These are phyloP conservation scores for Alethe diademata DNA, from an alignment of 2,113 vertebrate species.

Conservation along the genomic window DNA sequence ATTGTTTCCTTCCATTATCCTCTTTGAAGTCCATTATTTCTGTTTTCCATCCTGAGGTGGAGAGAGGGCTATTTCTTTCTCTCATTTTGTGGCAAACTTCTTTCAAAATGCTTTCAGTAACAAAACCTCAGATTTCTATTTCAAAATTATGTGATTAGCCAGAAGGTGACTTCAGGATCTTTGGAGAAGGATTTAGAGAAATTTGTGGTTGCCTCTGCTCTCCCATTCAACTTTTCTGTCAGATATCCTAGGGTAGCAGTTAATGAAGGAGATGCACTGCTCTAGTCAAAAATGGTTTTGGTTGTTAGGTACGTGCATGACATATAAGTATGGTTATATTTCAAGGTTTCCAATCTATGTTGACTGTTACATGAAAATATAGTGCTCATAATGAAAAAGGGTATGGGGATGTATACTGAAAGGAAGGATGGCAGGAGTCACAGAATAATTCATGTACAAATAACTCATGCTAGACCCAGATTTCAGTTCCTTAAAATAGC, in stretches of 20 bases:
- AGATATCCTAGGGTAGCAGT: not conserved
- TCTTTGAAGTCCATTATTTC: not conserved
- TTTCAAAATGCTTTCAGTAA: not conserved
- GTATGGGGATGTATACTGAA: not conserved
- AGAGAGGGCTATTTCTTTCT: not conserved
- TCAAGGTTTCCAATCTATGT: not conserved
- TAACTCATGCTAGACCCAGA: not conserved
- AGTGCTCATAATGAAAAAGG: not conserved
- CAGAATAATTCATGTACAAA: not conserved
- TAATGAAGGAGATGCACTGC: not conserved
- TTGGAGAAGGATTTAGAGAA: not conserved
- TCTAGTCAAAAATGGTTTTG: not conserved
- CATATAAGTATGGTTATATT: not conserved
- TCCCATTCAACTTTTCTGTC: not conserved
- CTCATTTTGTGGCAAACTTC: not conserved
- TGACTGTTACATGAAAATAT: not conserved
- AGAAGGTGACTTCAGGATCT: not conserved
- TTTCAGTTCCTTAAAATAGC: not conserved
- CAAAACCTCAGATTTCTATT: not conserved
- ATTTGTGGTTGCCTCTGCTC: not conserved
- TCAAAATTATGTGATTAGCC: not conserved
- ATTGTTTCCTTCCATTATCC: not conserved
- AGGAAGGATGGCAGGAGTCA: not conserved
- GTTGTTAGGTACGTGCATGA: fast-evolving
- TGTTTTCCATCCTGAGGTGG: not conserved